Evolutionary conservation across 2,888 invertebrate species (phyloP).

Genomic region (Hyposoter dolosus): DNA sequence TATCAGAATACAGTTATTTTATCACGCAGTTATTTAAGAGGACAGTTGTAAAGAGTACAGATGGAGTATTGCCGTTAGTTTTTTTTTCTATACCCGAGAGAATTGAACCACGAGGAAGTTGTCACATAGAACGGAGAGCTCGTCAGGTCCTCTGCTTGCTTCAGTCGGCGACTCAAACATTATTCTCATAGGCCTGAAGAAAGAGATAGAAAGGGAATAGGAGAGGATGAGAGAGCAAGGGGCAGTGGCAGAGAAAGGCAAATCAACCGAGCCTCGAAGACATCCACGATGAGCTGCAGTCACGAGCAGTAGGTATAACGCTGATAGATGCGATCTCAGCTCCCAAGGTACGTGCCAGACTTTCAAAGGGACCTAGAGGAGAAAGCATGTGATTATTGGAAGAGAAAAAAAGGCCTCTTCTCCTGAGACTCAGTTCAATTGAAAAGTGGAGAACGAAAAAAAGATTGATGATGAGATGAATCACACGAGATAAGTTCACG

Average conservation of each 20-base stretch:
- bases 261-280: slow-evolving; percentile 49
- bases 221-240: slow-evolving; percentile 8
- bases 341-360: slow-evolving; percentile 69
- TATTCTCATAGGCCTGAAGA: slow-evolving; percentile 20
- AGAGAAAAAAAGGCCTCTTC: slow-evolving; percentile 31
- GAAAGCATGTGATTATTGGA: slow-evolving; percentile 58
- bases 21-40: too few species aligned
- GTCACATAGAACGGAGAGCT: slow-evolving; percentile 44
- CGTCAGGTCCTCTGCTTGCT: slow-evolving; percentile 9
- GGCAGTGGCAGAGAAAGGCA: slow-evolving; percentile 41
- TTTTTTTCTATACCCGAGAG: slow-evolving; percentile 24
- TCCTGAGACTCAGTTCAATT: not conserved
- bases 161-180: slow-evolving; percentile 17
- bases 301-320: slow-evolving; percentile 63
- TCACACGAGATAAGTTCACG: slow-evolving; percentile 35
- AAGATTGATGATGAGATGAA: slow-evolving; percentile 51
- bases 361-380: slow-evolving; percentile 58
- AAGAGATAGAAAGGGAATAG: not conserved
- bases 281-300: slow-evolving; percentile 57
- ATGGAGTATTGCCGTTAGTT: too few species aligned
- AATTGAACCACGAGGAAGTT: slow-evolving; percentile 59
- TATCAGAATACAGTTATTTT: too few species aligned
- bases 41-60: too few species aligned
- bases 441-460: slow-evolving; percentile 30
- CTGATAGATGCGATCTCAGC: slow-evolving; percentile 64